Percentiles rank a stretch among this genome's conserved stretches.
These are phyloP conservation scores for Plectropomus leopardus DNA, from an alignment of 2,113 vertebrate species.

Conservation along the genomic window DNA sequence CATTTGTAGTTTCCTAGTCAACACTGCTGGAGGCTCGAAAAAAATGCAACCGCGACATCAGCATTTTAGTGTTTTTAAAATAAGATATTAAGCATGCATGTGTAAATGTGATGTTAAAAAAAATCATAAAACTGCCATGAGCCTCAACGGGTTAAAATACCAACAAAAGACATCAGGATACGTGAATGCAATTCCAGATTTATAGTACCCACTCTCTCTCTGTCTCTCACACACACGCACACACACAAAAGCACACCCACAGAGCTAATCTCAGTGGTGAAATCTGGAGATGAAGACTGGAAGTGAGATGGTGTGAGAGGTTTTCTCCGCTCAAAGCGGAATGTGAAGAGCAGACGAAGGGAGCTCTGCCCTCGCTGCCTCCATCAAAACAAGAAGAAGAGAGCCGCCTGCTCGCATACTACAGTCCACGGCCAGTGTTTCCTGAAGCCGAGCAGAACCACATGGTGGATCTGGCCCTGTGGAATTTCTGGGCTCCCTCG, in stretches of 20 bases:
- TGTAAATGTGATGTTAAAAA: neutral
- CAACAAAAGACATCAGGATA: neutral
- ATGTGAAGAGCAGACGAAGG: slow-evolving; percentile 59
- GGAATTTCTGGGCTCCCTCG: slow-evolving; percentile 67
- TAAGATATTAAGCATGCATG: neutral
- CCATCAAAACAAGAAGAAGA: slow-evolving; percentile 63
- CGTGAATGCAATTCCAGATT: neutral
- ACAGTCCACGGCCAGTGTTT: slow-evolving; percentile 50
- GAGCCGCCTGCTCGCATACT: slow-evolving; percentile 31
- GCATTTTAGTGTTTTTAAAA: slow-evolving; percentile 15
- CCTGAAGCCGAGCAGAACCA: slow-evolving; percentile 67
- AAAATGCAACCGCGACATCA: slow-evolving; percentile 16
- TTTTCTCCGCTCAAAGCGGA: slow-evolving; percentile 38
- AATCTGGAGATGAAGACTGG: slow-evolving; percentile 23
- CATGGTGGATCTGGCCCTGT: slow-evolving; percentile 44
- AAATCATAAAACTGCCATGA: neutral
- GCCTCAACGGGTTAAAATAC: neutral
- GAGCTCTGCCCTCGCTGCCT: slow-evolving; percentile 35
- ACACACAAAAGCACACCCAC: neutral
- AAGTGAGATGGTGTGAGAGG: slow-evolving; percentile 31
- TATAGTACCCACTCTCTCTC: neutral
- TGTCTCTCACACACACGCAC: neutral
- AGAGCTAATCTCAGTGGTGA: slow-evolving; percentile 14
- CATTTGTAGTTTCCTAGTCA: slow-evolving; percentile 1
- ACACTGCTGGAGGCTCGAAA: slow-evolving; percentile 8